Percentiles rank a stretch among this genome's conserved stretches.
Conservation (phyloP, 2,888 invertebrate genomes). For the Drosophila subquinaria region DNA sequence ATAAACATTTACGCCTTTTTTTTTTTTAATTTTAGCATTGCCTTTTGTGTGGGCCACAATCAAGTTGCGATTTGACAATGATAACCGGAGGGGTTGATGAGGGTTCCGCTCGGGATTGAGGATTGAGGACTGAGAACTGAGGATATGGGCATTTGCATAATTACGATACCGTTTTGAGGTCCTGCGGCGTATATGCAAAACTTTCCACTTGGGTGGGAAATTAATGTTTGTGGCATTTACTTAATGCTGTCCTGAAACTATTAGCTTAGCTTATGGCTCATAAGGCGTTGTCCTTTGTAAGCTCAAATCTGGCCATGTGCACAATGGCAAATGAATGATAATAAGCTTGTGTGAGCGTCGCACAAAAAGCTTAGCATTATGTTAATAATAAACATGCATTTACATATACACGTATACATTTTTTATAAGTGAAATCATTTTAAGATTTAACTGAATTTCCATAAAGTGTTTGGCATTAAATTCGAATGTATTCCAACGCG, state of each 20-base stretch:
- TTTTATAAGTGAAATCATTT: slow-evolving; percentile 1
- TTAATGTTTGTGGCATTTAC: slow-evolving; percentile 63
- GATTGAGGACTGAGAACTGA: slow-evolving; percentile 7
- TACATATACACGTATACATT: slow-evolving; percentile 4
- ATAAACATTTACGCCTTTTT: slow-evolving; percentile 45
- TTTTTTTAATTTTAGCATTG: background rate
- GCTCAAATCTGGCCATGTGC: slow-evolving; percentile 52
- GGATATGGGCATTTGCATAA: slow-evolving; percentile 67
- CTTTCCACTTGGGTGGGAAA: slow-evolving; percentile 36
- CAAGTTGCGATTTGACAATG: slow-evolving; percentile 67
- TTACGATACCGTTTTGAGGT: slow-evolving; percentile 46
- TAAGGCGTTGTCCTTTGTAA: slow-evolving; percentile 41
- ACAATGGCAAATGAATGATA: slow-evolving; percentile 39
- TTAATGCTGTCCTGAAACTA: slow-evolving; percentile 39
- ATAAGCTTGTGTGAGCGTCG: slow-evolving; percentile 25
- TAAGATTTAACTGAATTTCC: slow-evolving; percentile 3
- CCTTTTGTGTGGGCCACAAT: slow-evolving; percentile 32
- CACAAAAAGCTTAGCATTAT: slow-evolving; percentile 20
- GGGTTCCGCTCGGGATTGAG: slow-evolving; percentile 32
- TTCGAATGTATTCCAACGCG: background rate
- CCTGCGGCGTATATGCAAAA: slow-evolving; percentile 51
- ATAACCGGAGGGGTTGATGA: slow-evolving; percentile 54
- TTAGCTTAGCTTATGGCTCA: slow-evolving; percentile 55
- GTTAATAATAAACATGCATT: slow-evolving; percentile 28
- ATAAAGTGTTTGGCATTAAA: background rate